A percentile compares a stretch with the other conserved stretches of the same genome.
These are phyloP conservation scores for Elymnias hypermnestra DNA, from an alignment of 1,140 invertebrate genomes.

Conservation along the genomic window DNA sequence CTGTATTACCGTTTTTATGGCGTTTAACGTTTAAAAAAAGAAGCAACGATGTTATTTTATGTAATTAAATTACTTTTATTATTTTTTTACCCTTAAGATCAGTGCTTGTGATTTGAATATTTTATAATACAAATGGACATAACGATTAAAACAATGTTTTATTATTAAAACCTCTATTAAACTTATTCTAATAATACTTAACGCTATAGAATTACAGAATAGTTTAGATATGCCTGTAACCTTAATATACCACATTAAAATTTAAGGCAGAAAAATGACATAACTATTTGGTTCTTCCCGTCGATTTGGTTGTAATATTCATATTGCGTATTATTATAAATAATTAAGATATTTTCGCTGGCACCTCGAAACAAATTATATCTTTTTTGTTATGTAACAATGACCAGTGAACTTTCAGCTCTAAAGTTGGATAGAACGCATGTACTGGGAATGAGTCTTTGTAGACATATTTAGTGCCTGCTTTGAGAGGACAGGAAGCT, in stretches of 20 bases:
- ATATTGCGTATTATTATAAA: background rate
- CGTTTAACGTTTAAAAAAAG: too few species aligned
- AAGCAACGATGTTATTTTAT: too few species aligned
- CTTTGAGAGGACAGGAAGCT: slow-evolving; percentile 80
- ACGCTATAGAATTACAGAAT: background rate
- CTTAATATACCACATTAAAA: too few species aligned
- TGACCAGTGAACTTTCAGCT: slow-evolving; percentile 79
- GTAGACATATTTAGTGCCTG: slow-evolving; percentile 81
- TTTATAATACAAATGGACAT: background rate
- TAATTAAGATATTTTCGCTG: slow-evolving; percentile 74
- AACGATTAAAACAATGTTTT: background rate
- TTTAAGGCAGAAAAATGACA: too few species aligned
- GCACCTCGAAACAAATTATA: slow-evolving; percentile 81
- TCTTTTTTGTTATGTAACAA: slow-evolving; percentile 63
- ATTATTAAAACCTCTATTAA: slow-evolving; percentile 2
- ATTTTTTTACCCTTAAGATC: too few species aligned
- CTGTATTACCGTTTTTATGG: too few species aligned
- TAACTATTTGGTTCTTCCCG: too few species aligned
- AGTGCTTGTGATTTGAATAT: background rate
- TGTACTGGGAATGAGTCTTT: slow-evolving; percentile 82
- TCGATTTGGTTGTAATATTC: too few species aligned
- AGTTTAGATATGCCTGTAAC: too few species aligned
- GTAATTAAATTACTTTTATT: too few species aligned
- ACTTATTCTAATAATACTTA: slow-evolving; percentile 3
- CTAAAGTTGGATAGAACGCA: slow-evolving; percentile 81